phyloP scores from a whole-genome alignment of 2,797 vertebrate genomes.

The Hoplostethus mediterraneus region DNA sequence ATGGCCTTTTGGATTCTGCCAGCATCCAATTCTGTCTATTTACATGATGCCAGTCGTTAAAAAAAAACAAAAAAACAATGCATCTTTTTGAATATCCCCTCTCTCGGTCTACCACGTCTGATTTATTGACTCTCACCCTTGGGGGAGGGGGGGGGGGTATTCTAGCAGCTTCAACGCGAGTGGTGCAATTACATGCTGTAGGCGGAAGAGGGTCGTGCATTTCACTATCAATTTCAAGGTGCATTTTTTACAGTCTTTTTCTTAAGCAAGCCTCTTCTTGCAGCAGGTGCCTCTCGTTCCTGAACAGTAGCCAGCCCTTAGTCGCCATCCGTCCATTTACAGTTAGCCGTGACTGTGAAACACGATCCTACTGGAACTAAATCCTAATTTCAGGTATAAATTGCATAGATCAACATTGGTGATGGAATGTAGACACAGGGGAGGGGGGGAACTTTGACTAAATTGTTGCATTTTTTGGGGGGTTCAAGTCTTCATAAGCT shows the following conservation, averaged over 20 bases:
- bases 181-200: slow-evolving; percentile 62
- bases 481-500: slow-evolving; percentile 81
- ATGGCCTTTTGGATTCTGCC: slow-evolving; percentile 52
- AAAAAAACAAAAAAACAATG: background rate
- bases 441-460: slow-evolving; percentile 59
- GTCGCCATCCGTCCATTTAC: slow-evolving; percentile 58
- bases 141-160: slow-evolving; percentile 43
- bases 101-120: slow-evolving; percentile 10
- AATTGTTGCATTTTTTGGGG: slow-evolving; percentile 77
- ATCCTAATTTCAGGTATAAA: slow-evolving; percentile 50
- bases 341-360: slow-evolving; percentile 52
- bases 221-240: slow-evolving; percentile 56
- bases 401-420: slow-evolving; percentile 65
- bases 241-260: slow-evolving; percentile 36
- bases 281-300: slow-evolving; percentile 89
- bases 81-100: slow-evolving; percentile 27
- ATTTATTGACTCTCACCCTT: slow-evolving; percentile 2
- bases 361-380: slow-evolving; percentile 52
- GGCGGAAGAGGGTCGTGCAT: slow-evolving; percentile 53
- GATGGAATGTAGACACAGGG: slow-evolving; percentile 70
- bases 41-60: slow-evolving; percentile 72
- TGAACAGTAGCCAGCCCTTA: slow-evolving; percentile 62
- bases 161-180: slow-evolving; percentile 77
- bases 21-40: slow-evolving; percentile 67
- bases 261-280: slow-evolving; percentile 70